These are phyloP conservation scores for Lepilemur ruficaudatus DNA, from an alignment of 2,797 vertebrate genomes.

Conservation along the genomic window DNA sequence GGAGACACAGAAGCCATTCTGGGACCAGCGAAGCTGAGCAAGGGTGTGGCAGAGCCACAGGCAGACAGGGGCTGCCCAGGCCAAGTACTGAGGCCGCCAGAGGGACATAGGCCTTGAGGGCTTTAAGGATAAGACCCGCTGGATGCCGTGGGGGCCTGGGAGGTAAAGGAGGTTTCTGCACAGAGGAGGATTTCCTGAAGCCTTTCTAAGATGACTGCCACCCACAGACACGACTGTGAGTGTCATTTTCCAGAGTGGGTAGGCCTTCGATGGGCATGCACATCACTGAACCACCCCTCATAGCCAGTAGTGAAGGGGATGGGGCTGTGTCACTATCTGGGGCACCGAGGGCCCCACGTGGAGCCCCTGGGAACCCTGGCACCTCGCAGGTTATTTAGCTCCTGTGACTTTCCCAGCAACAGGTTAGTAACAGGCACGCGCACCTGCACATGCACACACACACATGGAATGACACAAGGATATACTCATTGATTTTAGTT, in stretches of 20 bases:
- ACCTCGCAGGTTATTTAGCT: background rate
- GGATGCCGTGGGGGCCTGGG: accelerated
- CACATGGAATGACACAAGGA: background rate
- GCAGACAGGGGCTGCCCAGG: background rate
- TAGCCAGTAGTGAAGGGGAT: background rate
- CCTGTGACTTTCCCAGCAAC: background rate
- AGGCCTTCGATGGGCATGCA: background rate
- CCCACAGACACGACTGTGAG: accelerated
- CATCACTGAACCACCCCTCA: accelerated
- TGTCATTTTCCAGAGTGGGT: background rate
- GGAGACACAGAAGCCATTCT: background rate
- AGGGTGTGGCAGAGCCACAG: background rate
- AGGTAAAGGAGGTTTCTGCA: background rate
- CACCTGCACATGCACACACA: accelerated
- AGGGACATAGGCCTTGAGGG: background rate
- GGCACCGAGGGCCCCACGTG: background rate
- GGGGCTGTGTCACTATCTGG: background rate
- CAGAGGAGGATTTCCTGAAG: background rate
- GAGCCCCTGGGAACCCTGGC: background rate
- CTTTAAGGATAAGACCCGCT: background rate
- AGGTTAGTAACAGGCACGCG: background rate
- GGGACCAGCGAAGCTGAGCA: background rate
- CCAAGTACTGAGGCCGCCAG: background rate
- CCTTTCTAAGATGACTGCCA: background rate
- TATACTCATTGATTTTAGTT: background rate